Evolutionary conservation across 2,888 invertebrate species (phyloP).

Genomic region (Altica lythri): DNA sequence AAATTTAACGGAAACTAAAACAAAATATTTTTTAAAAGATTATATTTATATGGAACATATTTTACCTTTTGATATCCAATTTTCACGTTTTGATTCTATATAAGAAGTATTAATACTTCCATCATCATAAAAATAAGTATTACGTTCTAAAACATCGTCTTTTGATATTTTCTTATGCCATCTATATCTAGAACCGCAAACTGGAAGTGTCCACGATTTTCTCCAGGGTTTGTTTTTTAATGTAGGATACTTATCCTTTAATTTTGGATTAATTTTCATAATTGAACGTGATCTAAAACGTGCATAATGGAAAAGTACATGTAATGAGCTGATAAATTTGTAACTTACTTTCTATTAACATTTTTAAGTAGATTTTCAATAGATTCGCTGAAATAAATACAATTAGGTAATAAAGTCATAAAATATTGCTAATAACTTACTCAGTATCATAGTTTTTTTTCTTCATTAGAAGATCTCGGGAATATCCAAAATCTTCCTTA

Average conservation of each 20-base stretch:
- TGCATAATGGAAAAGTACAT: too few species aligned
- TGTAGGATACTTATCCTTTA: conserved; percentile 39
- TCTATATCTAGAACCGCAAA: conserved; percentile 28
- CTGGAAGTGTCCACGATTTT: conserved; percentile 37
- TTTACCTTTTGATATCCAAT: conserved; percentile 20
- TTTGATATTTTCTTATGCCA: background rate
- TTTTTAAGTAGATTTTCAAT: background rate
- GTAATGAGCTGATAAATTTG: too few species aligned
- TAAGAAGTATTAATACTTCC: conserved; percentile 38
- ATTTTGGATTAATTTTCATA: conserved; percentile 32
- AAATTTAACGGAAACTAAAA: too few species aligned
- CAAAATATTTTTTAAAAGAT: background rate
- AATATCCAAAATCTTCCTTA: too few species aligned
- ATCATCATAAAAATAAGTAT: conserved; percentile 42
- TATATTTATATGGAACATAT: conserved; percentile 2
- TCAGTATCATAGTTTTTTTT: too few species aligned
- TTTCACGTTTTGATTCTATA: conserved; percentile 22
- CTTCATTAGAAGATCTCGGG: too few species aligned
- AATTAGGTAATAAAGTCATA: background rate
- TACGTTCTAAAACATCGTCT: conserved; percentile 34
- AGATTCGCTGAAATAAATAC: background rate
- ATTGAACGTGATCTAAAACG: conserved; percentile 8
- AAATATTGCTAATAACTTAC: background rate
- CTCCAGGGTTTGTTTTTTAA: conserved; percentile 41
- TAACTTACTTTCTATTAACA: background rate